phyloP scores from a whole-genome alignment of 1,140 invertebrate genomes.

The Patella vulgata region DNA sequence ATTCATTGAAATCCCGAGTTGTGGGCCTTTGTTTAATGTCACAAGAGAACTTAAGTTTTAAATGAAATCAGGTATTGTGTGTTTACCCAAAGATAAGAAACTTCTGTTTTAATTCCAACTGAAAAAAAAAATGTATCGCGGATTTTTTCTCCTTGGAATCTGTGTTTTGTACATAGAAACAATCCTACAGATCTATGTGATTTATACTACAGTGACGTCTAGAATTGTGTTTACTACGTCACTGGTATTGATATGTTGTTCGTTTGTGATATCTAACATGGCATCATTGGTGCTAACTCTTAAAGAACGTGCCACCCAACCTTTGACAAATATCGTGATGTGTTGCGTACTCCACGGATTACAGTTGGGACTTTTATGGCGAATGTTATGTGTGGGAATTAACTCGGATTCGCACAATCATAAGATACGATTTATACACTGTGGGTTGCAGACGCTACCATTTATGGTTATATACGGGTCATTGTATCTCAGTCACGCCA shows the following conservation, averaged over 20 bases:
- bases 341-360: constrained; percentile 1
- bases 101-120: too few species aligned
- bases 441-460: constrained; percentile 7
- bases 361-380: constrained; percentile 17
- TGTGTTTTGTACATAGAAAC: constrained; percentile 8
- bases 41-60: too few species aligned
- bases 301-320: background rate
- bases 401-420: too few species aligned
- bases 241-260: constrained; percentile 1
- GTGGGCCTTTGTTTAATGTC: too few species aligned
- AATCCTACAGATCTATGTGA: constrained; percentile 2
- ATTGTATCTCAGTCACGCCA: background rate
- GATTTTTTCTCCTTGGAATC: background rate
- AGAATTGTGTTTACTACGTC: background rate
- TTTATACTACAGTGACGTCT: background rate
- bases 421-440: constrained; percentile 6
- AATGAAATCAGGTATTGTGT: too few species aligned
- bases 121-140: constrained; percentile 4
- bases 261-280: constrained; percentile 3
- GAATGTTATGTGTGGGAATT: too few species aligned
- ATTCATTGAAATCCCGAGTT: too few species aligned
- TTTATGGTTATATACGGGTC: constrained; percentile 5
- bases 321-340: background rate
- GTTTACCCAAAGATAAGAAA: too few species aligned
- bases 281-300: background rate